Base-by-base conservation (phyloP, 1,140 invertebrate species). In the Orussus abietinus region DNA sequence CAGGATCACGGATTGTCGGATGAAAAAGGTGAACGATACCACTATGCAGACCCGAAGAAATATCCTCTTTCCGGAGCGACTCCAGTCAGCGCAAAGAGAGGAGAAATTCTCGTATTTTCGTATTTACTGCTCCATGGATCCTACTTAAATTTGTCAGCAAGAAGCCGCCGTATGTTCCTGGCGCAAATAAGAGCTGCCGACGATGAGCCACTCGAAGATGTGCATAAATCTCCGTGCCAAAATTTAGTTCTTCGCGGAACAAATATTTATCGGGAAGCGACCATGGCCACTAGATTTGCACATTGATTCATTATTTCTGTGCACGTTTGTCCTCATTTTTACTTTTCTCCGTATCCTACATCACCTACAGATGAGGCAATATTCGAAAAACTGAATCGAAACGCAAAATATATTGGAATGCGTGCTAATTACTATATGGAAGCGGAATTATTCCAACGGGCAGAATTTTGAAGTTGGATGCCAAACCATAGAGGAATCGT, bases 101-200 rank as follows among this genome's bases (percentile, higher is more conserved):
- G 78, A 1, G 77, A 82, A 21, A 59, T 82, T 3, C 63, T 81
- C 4, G 66, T 82, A 15, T 82, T 82, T 53, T 81, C 78, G 0
- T 82, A 82, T 53, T 62, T 82, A 2, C 53, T 79, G 11, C 53
- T 83, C 10, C 80, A 83, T 56, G 80, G 80, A 6, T 81, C 79
- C 26, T 79, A 80, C 11, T 46, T 75, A 10, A 82, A 83, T 56
- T 47, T 60, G 3, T 79, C 78, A 1, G 55, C 49, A 3, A 53
- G 65, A 13, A 55, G 67, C 0, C 65, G 80, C 3, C 59, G 79
- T 0, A 82, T 83, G 80, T 75, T 80, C 43, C 66, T 83, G 2
- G 57, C 77, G 2, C 80, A 82, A 65, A 52, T 79, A 7, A 64
- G 64, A 36, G 64, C 69, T 2, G 79, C 77, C 0, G 75, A 81